Conservation (phyloP, 2,113 vertebrate genomes). For the Atlantisia rogersi region DNA sequence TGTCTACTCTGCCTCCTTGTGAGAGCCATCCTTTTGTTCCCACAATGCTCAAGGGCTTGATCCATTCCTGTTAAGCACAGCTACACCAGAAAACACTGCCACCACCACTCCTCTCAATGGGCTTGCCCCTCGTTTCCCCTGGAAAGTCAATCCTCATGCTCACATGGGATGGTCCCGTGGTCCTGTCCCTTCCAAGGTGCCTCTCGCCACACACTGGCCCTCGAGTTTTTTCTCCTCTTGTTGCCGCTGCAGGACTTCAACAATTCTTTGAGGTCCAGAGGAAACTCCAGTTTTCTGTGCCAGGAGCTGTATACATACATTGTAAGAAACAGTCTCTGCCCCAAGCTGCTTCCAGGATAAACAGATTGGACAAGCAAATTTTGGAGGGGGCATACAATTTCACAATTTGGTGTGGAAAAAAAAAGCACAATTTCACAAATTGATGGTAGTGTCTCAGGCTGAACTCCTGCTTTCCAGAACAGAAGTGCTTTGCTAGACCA, state of each 20-base stretch:
- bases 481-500: background rate
- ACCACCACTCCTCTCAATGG: background rate
- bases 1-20: background rate
- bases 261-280: background rate
- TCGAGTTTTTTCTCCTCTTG: background rate
- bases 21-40: background rate
- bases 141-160: background rate
- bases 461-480: background rate
- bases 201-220: accelerated
- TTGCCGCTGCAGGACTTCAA: background rate
- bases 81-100: background rate
- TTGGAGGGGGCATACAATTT: background rate
- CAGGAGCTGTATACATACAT: background rate
- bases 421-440: background rate
- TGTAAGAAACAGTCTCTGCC: background rate
- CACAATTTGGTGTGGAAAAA: background rate
- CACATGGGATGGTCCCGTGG: accelerated
- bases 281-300: background rate
- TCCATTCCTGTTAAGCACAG: background rate
- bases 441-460: background rate
- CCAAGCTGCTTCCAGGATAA: background rate
- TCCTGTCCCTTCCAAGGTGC: accelerated
- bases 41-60: accelerated
- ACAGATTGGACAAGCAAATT: background rate
- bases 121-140: background rate